phyloP scores from a whole-genome alignment of 2,888 invertebrate species.

The Amphimallon solstitiale region DNA sequence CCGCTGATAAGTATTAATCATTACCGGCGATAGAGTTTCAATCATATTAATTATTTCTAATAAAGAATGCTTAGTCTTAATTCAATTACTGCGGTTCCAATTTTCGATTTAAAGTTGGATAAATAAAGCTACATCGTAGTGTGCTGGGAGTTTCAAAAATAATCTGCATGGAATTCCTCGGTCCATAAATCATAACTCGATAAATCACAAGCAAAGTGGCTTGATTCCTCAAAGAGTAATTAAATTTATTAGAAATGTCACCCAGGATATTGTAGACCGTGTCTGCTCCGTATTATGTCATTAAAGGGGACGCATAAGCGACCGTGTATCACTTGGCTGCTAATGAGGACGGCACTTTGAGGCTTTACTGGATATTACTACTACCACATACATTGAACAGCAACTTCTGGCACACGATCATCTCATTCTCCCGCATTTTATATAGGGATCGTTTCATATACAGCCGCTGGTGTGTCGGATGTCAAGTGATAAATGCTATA shows the following conservation, averaged over 20 bases:
- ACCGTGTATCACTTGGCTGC: constrained; percentile 51
- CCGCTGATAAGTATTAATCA: too few species aligned
- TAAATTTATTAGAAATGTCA: constrained; percentile 55
- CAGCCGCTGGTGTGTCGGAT: neutral
- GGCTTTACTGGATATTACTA: constrained; percentile 17
- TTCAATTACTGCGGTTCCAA: too few species aligned
- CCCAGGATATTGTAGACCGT: constrained; percentile 52
- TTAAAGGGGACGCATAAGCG: constrained; percentile 50
- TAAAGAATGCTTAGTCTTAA: too few species aligned
- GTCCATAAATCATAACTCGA: constrained; percentile 51
- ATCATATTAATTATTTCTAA: too few species aligned
- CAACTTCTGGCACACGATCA: constrained; percentile 11
- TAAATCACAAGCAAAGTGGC: constrained; percentile 51
- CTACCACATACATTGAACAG: constrained; percentile 8
- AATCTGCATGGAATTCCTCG: constrained; percentile 38
- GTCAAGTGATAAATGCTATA: constrained; percentile 1
- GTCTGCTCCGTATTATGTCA: constrained; percentile 53
- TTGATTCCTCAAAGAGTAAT: constrained; percentile 51
- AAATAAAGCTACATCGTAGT: neutral
- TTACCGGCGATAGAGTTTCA: too few species aligned
- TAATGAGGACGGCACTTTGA: constrained; percentile 53
- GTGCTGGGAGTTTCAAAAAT: constrained; percentile 31
- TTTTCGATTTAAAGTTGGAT: too few species aligned
- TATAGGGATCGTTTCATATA: neutral
- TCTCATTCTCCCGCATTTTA: constrained; percentile 6